Conservation (phyloP, 2,113 vertebrate species). For the Ondatra zibethicus region DNA sequence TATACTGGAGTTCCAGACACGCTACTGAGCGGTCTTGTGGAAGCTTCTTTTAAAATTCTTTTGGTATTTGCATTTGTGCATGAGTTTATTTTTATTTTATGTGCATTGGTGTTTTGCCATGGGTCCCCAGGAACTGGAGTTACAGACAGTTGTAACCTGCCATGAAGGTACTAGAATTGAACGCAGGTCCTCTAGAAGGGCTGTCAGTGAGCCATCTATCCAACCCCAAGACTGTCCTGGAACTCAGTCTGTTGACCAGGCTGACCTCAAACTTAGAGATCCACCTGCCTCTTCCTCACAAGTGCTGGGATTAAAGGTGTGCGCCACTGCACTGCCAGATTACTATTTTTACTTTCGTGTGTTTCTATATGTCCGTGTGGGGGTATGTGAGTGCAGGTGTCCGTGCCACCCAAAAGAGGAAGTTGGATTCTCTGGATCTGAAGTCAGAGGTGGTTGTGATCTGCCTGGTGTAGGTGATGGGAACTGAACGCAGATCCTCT, state of each 20-base stretch:
- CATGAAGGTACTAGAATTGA: not conserved
- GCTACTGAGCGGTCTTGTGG: not conserved
- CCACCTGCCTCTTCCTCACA: too few relatives aligned
- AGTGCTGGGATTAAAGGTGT: too few relatives aligned
- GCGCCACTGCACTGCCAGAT: too few relatives aligned
- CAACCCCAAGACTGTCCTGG: not conserved
- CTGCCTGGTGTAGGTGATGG: not conserved
- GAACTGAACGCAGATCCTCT: not conserved
- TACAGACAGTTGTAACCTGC: not conserved
- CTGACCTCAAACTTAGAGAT: too few relatives aligned
- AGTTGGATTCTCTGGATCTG: not conserved
- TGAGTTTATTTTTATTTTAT: not conserved
- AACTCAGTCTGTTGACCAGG: too few relatives aligned
- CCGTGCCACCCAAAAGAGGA: not conserved
- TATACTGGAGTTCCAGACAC: not conserved
- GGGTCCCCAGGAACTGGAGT: not conserved
- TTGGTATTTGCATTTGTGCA: not conserved
- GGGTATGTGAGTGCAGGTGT: not conserved
- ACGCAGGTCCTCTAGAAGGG: not conserved
- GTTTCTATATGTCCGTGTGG: not conserved
- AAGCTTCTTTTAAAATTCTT: not conserved
- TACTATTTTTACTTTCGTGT: not conserved
- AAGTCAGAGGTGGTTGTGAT: not conserved
- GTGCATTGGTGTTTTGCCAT: not conserved
- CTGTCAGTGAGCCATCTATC: not conserved